A percentile compares a stretch with the other conserved stretches of the same genome.
These are phyloP conservation scores for Anastrepha ludens DNA, from an alignment of 1,140 invertebrate genomes.

Conservation along the genomic window DNA sequence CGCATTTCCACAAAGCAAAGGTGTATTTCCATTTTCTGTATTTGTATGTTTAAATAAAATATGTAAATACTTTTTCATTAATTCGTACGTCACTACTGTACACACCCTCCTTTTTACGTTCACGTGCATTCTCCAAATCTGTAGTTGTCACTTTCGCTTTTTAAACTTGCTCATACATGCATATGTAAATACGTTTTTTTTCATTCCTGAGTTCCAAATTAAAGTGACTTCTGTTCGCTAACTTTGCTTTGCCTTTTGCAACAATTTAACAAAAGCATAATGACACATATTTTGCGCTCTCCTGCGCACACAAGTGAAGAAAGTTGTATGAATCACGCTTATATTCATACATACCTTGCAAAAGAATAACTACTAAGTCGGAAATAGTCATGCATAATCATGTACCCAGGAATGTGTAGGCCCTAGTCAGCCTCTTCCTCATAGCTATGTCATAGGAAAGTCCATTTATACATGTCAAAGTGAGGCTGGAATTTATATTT, in stretches of 20 bases:
- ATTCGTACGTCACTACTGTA: not conserved
- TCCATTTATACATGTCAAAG: too few species aligned
- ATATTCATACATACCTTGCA: not conserved
- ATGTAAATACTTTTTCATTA: not conserved
- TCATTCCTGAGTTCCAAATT: not conserved
- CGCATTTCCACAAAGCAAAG: not conserved
- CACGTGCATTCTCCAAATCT: not conserved
- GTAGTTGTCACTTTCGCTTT: slow-evolving; percentile 30
- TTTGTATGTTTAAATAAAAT: too few species aligned
- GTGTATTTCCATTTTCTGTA: not conserved
- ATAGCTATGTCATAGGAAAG: too few species aligned
- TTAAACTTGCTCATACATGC: not conserved
- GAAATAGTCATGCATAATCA: too few species aligned
- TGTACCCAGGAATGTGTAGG: too few species aligned
- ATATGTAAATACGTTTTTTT: not conserved
- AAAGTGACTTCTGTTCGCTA: slow-evolving; percentile 36
- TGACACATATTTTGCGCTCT: slow-evolving; percentile 35
- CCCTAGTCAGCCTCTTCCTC: too few species aligned
- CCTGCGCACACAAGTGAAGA: not conserved
- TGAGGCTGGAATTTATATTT: too few species aligned
- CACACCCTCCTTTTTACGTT: not conserved
- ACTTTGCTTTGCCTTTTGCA: slow-evolving; percentile 14
- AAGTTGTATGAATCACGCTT: not conserved
- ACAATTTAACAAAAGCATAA: slow-evolving; percentile 39
- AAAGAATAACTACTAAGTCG: too few species aligned